phyloP scores from a whole-genome alignment of 2,113 vertebrate genomes.

The Tor tambroides region DNA sequence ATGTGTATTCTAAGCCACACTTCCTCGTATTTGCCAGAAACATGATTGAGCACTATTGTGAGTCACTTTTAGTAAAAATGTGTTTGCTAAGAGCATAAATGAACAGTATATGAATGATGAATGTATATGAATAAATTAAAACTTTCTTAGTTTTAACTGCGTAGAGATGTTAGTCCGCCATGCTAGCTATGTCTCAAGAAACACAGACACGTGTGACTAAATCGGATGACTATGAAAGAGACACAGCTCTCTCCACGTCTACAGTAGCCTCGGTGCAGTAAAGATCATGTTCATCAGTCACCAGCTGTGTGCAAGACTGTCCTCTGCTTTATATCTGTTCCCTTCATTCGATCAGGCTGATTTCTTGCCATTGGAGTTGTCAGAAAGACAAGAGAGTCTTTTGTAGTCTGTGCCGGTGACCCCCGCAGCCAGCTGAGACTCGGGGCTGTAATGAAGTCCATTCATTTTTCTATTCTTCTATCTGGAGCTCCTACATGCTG shows the following conservation, averaged over 20 bases:
- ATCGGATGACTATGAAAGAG: not conserved
- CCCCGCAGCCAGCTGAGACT: constrained; percentile 32
- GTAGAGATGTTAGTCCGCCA: not conserved
- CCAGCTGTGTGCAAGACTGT: not conserved
- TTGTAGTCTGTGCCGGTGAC: constrained; percentile 43
- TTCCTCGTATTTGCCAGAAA: not conserved
- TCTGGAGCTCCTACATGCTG: constrained; percentile 21
- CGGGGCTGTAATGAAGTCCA: constrained; percentile 37
- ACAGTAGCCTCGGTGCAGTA: not conserved
- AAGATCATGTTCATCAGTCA: not conserved
- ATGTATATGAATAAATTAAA: not conserved
- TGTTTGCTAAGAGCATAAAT: not conserved
- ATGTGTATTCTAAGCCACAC: not conserved
- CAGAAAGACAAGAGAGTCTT: constrained; percentile 44
- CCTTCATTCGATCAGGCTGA: constrained; percentile 20
- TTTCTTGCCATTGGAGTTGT: constrained; percentile 1
- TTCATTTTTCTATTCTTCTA: constrained; percentile 22
- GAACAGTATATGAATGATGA: not conserved
- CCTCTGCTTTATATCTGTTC: constrained; percentile 36
- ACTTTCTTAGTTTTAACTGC: not conserved
- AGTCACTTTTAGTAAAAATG: not conserved
- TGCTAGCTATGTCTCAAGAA: not conserved
- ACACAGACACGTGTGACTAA: not conserved
- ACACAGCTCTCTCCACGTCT: not conserved
- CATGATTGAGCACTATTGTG: not conserved